phyloP scores from a whole-genome alignment of 2,113 vertebrate genomes.

The Nannobrachium achirus region DNA sequence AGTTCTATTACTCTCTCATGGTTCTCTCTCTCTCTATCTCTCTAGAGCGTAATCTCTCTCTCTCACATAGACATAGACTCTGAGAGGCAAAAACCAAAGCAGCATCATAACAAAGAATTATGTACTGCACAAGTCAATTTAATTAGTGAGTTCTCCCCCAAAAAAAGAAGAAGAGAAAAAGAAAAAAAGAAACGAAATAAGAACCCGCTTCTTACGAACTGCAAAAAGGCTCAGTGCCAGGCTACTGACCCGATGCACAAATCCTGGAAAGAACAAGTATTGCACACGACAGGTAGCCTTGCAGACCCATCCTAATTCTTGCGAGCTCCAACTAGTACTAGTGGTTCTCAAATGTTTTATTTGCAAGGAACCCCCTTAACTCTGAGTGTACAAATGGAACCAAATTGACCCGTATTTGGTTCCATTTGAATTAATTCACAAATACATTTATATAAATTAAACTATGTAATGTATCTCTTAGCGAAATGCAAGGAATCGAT shows the following conservation, averaged over 20 bases:
- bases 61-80: constrained; percentile 19
- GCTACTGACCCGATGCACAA: constrained; percentile 1
- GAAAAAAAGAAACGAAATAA: too few relatives aligned
- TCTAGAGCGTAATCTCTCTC: constrained; percentile 8
- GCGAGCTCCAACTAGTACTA: too few relatives aligned
- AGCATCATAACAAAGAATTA: constrained; percentile 12
- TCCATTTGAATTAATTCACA: too few relatives aligned
- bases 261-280: neutral
- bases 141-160: constrained; percentile 17
- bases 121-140: constrained; percentile 11
- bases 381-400: too few relatives aligned
- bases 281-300: neutral
- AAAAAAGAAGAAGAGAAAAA: too few relatives aligned
- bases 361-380: too few relatives aligned
- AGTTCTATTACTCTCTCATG: constrained; percentile 19
- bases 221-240: too few relatives aligned
- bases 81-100: constrained; percentile 23
- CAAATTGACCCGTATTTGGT: too few relatives aligned
- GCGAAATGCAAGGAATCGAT: too few relatives aligned
- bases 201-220: neutral
- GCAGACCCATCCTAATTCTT: neutral
- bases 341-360: too few relatives aligned
- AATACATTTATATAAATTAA: too few relatives aligned
- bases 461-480: too few relatives aligned
- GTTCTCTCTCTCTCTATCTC: constrained; percentile 21